Base-by-base conservation (phyloP, 2,113 vertebrate genomes). In the Nanger granti region DNA sequence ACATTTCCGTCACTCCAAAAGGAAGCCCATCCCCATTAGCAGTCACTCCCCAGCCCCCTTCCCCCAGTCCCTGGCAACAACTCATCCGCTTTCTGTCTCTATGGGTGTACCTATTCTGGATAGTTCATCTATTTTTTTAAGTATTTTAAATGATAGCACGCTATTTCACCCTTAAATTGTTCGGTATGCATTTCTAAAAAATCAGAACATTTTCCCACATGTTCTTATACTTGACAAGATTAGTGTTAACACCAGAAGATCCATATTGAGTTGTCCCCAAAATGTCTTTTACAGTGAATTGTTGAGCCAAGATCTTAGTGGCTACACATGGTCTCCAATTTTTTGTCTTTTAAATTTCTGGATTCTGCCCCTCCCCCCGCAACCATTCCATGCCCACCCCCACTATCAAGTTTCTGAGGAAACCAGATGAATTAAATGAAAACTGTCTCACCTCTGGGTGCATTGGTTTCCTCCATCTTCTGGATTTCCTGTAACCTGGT, bases 271-370 rank as follows among this genome's bases (percentile, higher is more conserved):
- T 59, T 49, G 86, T 94, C 69, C 52, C 83, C 83, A 69, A 64
- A 96, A 85, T 76, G 17, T 85, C 91, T 76, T 85, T 55, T 90
- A 85, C 79, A 62, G 87, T 28, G 6, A 85, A 44, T 62, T 47
- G 47, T 29, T 57, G 54, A 96, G 69, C 88, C 87, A 86, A 93
- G 18, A 82, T 66, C 57, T 41, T 47, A 87, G 57, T 20, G 54
- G 54, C 41, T 73, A 73, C 91, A 41, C 57, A 10, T 8, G 34
- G 54, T 60, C 59, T 87, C 55, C 6, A 3, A 18, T 31, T 85
- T 83, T 85, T 47, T 47, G 22, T 55, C 93, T 37, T 37, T 89
- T 37, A 20, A 64, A 28, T 57, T 37, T 89, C 69, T 13, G 28
- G 44, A 60, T 55, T 84, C 73, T 55, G 52, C 17, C 44, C 29